These are phyloP conservation scores for Rallus limicola DNA, from an alignment of 2,113 vertebrate genomes.

Conservation along the genomic window DNA sequence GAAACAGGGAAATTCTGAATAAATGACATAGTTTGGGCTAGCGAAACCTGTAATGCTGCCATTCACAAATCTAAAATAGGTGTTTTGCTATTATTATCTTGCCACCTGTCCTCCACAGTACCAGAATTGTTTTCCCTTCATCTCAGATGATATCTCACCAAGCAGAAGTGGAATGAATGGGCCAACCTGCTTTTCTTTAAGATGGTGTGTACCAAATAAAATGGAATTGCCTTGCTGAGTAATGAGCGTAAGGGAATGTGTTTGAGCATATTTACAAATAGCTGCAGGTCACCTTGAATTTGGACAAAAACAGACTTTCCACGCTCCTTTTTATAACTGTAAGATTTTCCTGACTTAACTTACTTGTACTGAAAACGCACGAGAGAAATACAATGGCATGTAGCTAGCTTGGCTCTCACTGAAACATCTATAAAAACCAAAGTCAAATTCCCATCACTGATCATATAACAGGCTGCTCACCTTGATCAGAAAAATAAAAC, in stretches of 20 bases:
- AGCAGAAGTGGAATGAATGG: neutral
- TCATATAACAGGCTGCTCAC: neutral
- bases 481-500: neutral
- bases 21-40: neutral
- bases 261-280: neutral
- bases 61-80: neutral
- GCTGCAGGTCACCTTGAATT: neutral
- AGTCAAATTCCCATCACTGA: neutral
- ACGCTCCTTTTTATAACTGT: neutral
- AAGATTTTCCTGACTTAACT: neutral
- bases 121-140: neutral
- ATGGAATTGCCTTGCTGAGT: neutral
- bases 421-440: neutral
- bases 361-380: neutral
- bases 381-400: neutral
- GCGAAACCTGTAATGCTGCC: neutral
- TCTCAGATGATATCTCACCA: neutral
- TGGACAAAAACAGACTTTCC: neutral
- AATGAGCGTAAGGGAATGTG: neutral
- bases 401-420: neutral
- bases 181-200: neutral
- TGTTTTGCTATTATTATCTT: neutral
- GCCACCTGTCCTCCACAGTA: neutral
- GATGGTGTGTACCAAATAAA: neutral
- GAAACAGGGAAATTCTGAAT: neutral